Evolutionary conservation across 1,140 invertebrate genomes (phyloP), one percentile per base, ranked within the genome.

Genomic region (Gerris buenoi): DNA sequence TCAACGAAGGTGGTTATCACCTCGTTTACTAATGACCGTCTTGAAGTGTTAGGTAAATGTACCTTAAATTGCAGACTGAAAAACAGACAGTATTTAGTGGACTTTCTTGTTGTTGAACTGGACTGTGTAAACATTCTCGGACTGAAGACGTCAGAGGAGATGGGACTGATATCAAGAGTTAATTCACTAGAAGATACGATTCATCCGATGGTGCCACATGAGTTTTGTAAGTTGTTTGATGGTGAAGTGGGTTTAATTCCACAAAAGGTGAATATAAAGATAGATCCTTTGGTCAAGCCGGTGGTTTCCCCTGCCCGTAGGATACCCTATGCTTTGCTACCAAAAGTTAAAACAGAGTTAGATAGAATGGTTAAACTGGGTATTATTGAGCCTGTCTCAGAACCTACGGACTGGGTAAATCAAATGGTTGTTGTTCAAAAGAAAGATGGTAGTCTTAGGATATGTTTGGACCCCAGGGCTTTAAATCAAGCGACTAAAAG

Each of bases 381-480:
- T 65, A 65, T 65, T 15, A 65, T 65, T 33, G 27, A 64, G 33
- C 27, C 64, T 33, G 64, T 65, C 46, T 33, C 64, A 33, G 64
- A 65, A 65, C 64, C 64, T 3, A 77, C 79, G 1, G 77, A 79
- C 56, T 82, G 79, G 78, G 77, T 81, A 0, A 77, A 77, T 70
- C 71, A 73, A 26, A 69, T 79, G 33, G 77, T 80, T 2, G 70
- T 80, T n/a, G 76, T 79, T 22, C 71, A 73, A 65, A 81, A 81
- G 75, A 67, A 33, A 65, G 33, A 65, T 65, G 28, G 64, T 10
- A 33, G 27, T 46, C 60, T 81, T 18, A 70, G 80, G 63, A 73
- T 83, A 27, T 82, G 80, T 71, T 67, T 83, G 25, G 80, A 83
- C 72, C 81, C 80, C 5, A 72, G 69, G 56, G 75, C 80, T 62